A percentile compares a stretch with the other conserved stretches of the same genome.
Conservation (phyloP, 2,113 vertebrate species). For the Brienomyrus brachyistius region DNA sequence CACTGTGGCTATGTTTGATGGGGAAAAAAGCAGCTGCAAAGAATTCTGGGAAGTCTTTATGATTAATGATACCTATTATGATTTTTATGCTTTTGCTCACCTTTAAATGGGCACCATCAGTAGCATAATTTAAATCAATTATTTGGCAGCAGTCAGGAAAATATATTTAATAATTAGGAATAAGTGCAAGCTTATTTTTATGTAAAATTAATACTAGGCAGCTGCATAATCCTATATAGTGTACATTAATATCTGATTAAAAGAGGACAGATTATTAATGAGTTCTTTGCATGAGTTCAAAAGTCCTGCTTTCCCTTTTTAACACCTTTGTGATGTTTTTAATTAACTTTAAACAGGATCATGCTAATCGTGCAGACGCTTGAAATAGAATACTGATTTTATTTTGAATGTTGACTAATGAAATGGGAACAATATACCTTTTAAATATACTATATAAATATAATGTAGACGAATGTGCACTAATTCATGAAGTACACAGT, state of each 20-base stretch:
- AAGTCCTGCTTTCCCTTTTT: background rate
- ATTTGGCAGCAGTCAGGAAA: background rate
- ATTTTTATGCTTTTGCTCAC: background rate
- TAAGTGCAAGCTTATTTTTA: background rate
- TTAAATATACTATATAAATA: background rate
- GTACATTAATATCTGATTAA: background rate
- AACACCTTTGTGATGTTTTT: background rate
- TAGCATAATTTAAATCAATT: background rate
- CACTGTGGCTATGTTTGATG: background rate
- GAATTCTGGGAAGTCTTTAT: background rate
- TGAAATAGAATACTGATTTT: background rate
- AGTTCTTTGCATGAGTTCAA: background rate
- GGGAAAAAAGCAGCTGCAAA: background rate
- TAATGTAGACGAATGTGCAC: background rate
- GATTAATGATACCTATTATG: background rate
- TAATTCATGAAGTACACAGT: background rate
- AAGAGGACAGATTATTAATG: background rate
- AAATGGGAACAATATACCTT: background rate
- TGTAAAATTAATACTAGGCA: background rate
- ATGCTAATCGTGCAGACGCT: background rate
- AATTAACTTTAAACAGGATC: background rate
- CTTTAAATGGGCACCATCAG: background rate
- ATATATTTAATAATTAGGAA: background rate
- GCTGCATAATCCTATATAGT: background rate
- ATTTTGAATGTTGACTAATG: background rate